Evolutionary conservation across 2,797 vertebrate genomes (phyloP).

Genomic region (Chiloscyllium punctatum): DNA sequence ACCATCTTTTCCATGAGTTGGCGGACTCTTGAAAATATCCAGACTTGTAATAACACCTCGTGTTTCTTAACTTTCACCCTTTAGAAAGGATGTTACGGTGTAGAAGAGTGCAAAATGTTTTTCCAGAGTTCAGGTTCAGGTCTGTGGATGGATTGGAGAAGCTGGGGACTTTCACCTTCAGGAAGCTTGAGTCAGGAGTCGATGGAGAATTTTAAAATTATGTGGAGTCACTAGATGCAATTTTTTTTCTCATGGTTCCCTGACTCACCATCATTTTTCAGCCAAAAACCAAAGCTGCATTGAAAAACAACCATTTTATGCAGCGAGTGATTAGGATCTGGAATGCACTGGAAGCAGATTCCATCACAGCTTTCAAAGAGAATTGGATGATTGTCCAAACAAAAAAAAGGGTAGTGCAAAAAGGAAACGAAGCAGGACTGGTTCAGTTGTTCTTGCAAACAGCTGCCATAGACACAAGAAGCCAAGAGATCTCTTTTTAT

Average conservation of each 20-base stretch:
- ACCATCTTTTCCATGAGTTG: not conserved
- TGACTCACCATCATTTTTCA: too few species aligned
- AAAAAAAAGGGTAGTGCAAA: not conserved
- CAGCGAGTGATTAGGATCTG: too few species aligned
- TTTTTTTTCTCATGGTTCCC: too few species aligned
- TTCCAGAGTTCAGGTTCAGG: not conserved
- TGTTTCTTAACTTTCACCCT: not conserved
- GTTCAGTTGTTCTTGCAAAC: too few species aligned
- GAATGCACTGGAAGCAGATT: too few species aligned
- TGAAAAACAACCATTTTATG: too few species aligned
- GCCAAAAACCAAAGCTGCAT: too few species aligned
- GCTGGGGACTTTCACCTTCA: too few species aligned
- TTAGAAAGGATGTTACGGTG: not conserved
- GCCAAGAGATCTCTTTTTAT: not conserved
- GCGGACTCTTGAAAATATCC: not conserved
- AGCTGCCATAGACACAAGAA: not conserved
- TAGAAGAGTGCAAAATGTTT: not conserved
- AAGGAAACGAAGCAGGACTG: not conserved
- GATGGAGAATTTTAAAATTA: too few species aligned
- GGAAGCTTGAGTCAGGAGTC: too few species aligned
- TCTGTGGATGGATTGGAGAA: not conserved
- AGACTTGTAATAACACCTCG: not conserved
- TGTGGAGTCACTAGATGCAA: too few species aligned
- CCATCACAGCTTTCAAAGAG: not conserved
- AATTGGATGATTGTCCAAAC: not conserved